A percentile compares a stretch with the other conserved stretches of the same genome.
Evolutionary conservation across 2,888 invertebrate genomes (phyloP).

Genomic region (Macaria notata): DNA sequence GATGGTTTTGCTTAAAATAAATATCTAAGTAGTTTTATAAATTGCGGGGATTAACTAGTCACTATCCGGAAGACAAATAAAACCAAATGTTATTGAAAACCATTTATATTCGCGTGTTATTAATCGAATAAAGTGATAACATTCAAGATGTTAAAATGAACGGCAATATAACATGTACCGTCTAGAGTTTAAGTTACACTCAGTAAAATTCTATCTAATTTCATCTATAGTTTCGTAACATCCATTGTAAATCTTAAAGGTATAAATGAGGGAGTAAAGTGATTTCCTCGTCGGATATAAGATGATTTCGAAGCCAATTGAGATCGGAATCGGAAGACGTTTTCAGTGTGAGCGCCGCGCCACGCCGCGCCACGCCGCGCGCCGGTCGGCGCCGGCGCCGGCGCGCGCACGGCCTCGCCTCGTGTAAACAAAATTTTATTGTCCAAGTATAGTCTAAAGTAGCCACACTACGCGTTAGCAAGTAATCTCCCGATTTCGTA

Average conservation of each 20-base stretch:
- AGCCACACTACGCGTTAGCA: conserved; percentile 45
- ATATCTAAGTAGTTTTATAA: too few species aligned
- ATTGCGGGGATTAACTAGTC: too few species aligned
- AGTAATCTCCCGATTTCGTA: conserved; percentile 41
- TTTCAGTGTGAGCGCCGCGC: conserved; percentile 25
- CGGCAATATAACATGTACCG: conserved; percentile 53
- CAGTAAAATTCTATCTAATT: conserved; percentile 53
- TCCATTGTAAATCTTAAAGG: conserved; percentile 34
- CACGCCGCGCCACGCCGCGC: conserved; percentile 11
- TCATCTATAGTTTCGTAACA: conserved; percentile 32
- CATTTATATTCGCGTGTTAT: conserved; percentile 74
- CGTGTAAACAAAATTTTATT: conserved; percentile 69
- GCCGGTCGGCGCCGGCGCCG: conserved; percentile 34
- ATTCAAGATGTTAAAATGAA: conserved; percentile 64
- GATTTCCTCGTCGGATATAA: conserved; percentile 39
- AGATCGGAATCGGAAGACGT: conserved; percentile 75
- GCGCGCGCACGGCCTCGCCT: conserved; percentile 14
- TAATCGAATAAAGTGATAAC: conserved; percentile 75
- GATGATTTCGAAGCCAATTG: conserved; percentile 53
- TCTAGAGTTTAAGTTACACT: conserved; percentile 50
- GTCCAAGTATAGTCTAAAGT: conserved; percentile 77
- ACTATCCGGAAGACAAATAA: conserved; percentile 31
- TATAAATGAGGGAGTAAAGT: conserved; percentile 39
- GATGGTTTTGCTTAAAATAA: too few species aligned
- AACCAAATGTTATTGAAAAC: conserved; percentile 67